Percentiles rank a stretch among this genome's conserved stretches.
phyloP scores from a whole-genome alignment of 2,888 invertebrate genomes.

The Metalampra italica region DNA sequence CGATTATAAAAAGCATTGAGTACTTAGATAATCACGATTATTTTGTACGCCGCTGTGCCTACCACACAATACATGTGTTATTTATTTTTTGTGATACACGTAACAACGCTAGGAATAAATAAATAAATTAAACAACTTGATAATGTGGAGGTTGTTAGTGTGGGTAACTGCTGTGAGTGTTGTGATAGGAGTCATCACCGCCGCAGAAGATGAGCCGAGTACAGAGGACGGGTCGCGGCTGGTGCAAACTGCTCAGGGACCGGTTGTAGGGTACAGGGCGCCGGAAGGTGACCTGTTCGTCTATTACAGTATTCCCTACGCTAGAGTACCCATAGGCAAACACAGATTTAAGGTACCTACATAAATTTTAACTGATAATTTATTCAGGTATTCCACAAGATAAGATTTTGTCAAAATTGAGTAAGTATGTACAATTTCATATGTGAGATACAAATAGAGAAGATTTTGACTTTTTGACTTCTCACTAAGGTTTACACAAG shows the following conservation, averaged over 20 bases:
- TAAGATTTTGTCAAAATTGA: too few species aligned
- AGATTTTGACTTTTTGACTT: too few species aligned
- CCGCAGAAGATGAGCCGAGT: background rate
- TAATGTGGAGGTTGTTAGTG: background rate
- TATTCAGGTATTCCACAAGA: too few species aligned
- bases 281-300: constrained; percentile 16
- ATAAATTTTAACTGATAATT: too few species aligned
- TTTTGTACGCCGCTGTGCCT: background rate
- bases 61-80: too few species aligned
- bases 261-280: constrained; percentile 35
- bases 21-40: too few species aligned
- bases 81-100: too few species aligned
- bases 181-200: background rate
- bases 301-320: constrained; percentile 38
- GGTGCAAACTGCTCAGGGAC: constrained; percentile 29
- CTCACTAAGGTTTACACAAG: too few species aligned
- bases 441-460: too few species aligned
- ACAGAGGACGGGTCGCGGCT: constrained; percentile 16
- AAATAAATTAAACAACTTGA: background rate
- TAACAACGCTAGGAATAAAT: too few species aligned
- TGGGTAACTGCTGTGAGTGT: background rate
- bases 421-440: too few species aligned
- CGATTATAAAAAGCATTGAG: too few species aligned
- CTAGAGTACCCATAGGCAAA: constrained; percentile 33
- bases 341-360: constrained; percentile 32